phyloP scores from a whole-genome alignment of 2,888 invertebrate species.

The Cylindroiulus punctatus region DNA sequence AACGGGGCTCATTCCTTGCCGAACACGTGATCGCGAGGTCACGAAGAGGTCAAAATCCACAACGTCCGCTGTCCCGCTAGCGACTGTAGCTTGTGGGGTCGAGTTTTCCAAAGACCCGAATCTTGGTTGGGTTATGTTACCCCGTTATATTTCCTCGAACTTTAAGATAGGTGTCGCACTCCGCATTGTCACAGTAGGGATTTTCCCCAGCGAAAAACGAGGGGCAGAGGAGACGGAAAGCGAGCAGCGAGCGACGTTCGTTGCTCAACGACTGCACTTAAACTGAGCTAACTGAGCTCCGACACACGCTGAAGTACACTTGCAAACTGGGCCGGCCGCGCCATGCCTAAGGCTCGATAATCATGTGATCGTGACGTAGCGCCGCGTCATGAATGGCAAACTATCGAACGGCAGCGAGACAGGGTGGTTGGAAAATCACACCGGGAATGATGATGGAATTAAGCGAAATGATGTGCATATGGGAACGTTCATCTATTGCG shows the following conservation, averaged over 20 bases:
- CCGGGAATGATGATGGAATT: neutral
- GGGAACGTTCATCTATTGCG: too few relatives aligned
- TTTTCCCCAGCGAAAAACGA: neutral
- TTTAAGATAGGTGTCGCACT: neutral
- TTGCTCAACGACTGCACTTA: neutral
- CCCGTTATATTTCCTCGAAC: neutral
- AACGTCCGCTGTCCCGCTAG: neutral
- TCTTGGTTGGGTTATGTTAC: neutral
- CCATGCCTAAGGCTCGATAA: conserved; percentile 29
- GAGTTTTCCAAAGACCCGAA: too few relatives aligned
- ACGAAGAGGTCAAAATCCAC: neutral
- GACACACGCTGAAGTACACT: conserved; percentile 36
- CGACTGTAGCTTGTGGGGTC: too few relatives aligned
- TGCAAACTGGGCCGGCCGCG: neutral
- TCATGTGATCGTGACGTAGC: conserved; percentile 26
- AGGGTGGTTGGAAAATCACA: neutral
- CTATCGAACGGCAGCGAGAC: neutral
- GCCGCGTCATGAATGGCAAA: neutral
- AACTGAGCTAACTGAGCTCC: conserved; percentile 37
- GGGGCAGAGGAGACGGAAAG: neutral
- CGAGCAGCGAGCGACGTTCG: neutral
- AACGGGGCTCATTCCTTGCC: neutral
- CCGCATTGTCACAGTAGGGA: conserved; percentile 1
- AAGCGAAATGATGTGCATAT: too few relatives aligned
- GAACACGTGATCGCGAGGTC: conserved; percentile 17